phyloP scores from a whole-genome alignment of 1,140 invertebrate genomes.

The Drosophila parvula region DNA sequence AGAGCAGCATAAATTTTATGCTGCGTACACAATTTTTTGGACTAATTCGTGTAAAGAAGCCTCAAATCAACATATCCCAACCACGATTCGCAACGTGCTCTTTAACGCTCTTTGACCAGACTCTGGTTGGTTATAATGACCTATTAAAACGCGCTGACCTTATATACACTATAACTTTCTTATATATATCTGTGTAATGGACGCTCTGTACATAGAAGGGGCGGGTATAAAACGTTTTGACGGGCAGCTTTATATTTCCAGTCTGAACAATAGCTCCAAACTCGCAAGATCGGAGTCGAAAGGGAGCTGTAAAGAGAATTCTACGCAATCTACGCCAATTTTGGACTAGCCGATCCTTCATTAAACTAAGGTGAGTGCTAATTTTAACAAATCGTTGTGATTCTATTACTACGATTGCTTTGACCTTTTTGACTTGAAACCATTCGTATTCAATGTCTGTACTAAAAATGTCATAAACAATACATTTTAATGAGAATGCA shows the following conservation, averaged over 20 bases:
- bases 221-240: slow-evolving; percentile 68
- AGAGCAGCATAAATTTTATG: slow-evolving; percentile 6
- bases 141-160: slow-evolving; percentile 56
- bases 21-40: slow-evolving; percentile 23
- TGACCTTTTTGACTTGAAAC: background rate
- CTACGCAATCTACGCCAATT: background rate
- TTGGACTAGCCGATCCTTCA: slow-evolving; percentile 43
- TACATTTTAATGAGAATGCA: background rate
- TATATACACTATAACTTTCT: slow-evolving; percentile 33
- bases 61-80: slow-evolving; percentile 14
- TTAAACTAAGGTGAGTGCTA: slow-evolving; percentile 47
- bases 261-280: slow-evolving; percentile 45
- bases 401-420: background rate
- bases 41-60: slow-evolving; percentile 26
- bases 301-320: slow-evolving; percentile 14
- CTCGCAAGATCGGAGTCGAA: slow-evolving; percentile 40
- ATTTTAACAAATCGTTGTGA: slow-evolving; percentile 5
- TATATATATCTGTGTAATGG: slow-evolving; percentile 20
- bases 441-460: slow-evolving; percentile 35
- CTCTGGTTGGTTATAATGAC: slow-evolving; percentile 44
- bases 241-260: slow-evolving; percentile 71
- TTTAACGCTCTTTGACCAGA: slow-evolving; percentile 36
- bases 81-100: slow-evolving; percentile 30
- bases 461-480: background rate
- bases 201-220: slow-evolving; percentile 30